These are phyloP conservation scores for Yasuhikotakia modesta DNA, from an alignment of 2,797 vertebrate genomes.

Conservation along the genomic window DNA sequence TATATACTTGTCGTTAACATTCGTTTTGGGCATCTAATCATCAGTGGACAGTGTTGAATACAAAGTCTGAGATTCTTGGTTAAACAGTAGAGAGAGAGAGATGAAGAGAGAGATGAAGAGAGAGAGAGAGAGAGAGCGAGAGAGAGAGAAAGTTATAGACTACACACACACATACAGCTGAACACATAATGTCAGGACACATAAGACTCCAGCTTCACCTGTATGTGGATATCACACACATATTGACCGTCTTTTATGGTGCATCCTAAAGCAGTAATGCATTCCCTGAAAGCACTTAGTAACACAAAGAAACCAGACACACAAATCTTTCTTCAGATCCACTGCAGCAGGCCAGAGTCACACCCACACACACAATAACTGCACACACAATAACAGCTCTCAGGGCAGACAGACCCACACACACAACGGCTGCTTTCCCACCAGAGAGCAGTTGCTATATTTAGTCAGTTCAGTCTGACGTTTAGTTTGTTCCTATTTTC, in stretches of 20 bases:
- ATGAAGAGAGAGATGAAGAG: too few species aligned
- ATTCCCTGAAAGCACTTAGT: neutral
- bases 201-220: neutral
- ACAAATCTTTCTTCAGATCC: slow-evolving; percentile 6
- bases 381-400: neutral
- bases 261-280: neutral
- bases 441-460: neutral
- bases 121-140: too few species aligned
- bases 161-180: slow-evolving; percentile 4
- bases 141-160: too few species aligned
- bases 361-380: slow-evolving; percentile 14
- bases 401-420: neutral
- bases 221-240: neutral
- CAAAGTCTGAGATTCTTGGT: neutral
- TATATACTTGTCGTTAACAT: neutral
- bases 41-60: neutral
- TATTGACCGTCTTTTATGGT: neutral
- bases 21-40: neutral
- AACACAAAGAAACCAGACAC: slow-evolving; percentile 8
- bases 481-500: neutral
- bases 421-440: neutral
- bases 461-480: slow-evolving; percentile 1
- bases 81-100: too few species aligned
- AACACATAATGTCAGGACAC: neutral
- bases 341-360: neutral